These are phyloP conservation scores for Diabrotica undecimpunctata DNA, from an alignment of 1,140 invertebrate species.

Conservation along the genomic window DNA sequence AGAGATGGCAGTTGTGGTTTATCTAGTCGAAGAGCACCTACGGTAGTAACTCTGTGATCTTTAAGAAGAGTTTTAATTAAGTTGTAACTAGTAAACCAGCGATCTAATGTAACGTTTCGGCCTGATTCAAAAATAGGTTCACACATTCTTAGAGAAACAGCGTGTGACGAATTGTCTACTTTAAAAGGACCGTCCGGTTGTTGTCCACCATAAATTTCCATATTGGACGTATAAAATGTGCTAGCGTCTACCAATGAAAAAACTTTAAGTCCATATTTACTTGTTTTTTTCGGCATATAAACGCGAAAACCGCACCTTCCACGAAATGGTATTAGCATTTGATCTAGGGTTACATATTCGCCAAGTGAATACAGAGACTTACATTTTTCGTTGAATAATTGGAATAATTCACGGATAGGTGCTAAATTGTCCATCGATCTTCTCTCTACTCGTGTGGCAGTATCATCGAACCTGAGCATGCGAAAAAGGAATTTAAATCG, in stretches of 20 bases:
- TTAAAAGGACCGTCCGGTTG: slow-evolving; percentile 34
- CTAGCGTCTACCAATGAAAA: slow-evolving; percentile 10
- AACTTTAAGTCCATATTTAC: slow-evolving; percentile 49
- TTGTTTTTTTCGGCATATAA: slow-evolving; percentile 47
- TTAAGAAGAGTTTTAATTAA: no score
- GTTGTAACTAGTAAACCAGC: no score
- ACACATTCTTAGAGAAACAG: slow-evolving; percentile 32
- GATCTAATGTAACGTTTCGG: no score
- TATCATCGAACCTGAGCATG: slow-evolving; percentile 37
- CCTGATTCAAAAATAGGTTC: no score
- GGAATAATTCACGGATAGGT: slow-evolving; percentile 39
- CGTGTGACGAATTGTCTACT: slow-evolving; percentile 24
- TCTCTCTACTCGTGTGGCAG: slow-evolving; percentile 27
- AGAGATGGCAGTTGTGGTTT: no score
- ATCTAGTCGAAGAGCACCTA: no score
- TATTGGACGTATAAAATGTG: slow-evolving; percentile 6
- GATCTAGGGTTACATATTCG: slow-evolving; percentile 37
- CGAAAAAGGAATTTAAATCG: slow-evolving; percentile 23
- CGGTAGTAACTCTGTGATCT: no score
- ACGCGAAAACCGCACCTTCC: slow-evolving; percentile 42
- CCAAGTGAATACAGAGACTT: slow-evolving; percentile 25
- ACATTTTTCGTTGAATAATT: slow-evolving; percentile 32
- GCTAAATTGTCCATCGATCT: slow-evolving; percentile 38
- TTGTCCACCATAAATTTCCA: slow-evolving; percentile 43
- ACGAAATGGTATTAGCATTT: slow-evolving; percentile 41